These are phyloP conservation scores for Drosophila trapezifrons DNA, from an alignment of 1,140 invertebrate genomes.

Conservation along the genomic window DNA sequence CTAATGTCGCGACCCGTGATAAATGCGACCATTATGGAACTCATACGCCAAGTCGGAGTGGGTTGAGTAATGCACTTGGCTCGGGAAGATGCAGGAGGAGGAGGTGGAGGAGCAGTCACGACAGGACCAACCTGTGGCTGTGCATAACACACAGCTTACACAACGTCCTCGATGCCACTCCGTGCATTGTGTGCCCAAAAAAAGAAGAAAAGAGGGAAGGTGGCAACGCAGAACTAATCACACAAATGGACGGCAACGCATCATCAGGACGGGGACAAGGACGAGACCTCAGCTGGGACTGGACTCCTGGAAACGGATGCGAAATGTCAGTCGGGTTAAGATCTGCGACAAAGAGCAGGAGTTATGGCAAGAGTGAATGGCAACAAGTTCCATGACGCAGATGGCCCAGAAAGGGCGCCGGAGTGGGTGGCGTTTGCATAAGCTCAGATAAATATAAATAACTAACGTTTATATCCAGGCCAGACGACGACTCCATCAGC, in stretches of 20 bases:
- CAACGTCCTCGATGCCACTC: constrained; percentile 61
- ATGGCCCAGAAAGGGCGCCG: constrained; percentile 18
- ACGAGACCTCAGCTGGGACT: constrained; percentile 58
- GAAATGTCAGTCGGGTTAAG: constrained; percentile 33
- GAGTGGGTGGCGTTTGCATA: constrained; percentile 44
- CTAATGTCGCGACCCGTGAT: constrained; percentile 59
- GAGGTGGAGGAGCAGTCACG: background rate
- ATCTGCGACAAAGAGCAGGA: constrained; percentile 43
- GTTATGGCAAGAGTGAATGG: constrained; percentile 29
- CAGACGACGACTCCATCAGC: constrained; percentile 32
- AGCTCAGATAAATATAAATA: constrained; percentile 51
- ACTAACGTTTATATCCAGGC: constrained; percentile 20
- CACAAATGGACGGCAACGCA: constrained; percentile 72
- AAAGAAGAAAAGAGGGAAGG: constrained; percentile 1
- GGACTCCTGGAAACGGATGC: constrained; percentile 30
- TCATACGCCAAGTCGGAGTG: constrained; percentile 54
- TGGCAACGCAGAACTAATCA: constrained; percentile 62
- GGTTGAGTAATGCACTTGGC: constrained; percentile 66
- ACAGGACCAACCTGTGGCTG: constrained; percentile 29
- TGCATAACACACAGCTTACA: constrained; percentile 43
- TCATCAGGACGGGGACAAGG: constrained; percentile 29
- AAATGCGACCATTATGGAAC: constrained; percentile 68
- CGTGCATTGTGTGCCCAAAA: constrained; percentile 66
- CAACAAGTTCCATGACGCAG: constrained; percentile 59
- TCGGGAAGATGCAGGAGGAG: constrained; percentile 5